Evolutionary conservation across 2,888 invertebrate species (phyloP), one percentile per base, ranked within the genome.

Genomic region (Melieria crassipennis): DNA sequence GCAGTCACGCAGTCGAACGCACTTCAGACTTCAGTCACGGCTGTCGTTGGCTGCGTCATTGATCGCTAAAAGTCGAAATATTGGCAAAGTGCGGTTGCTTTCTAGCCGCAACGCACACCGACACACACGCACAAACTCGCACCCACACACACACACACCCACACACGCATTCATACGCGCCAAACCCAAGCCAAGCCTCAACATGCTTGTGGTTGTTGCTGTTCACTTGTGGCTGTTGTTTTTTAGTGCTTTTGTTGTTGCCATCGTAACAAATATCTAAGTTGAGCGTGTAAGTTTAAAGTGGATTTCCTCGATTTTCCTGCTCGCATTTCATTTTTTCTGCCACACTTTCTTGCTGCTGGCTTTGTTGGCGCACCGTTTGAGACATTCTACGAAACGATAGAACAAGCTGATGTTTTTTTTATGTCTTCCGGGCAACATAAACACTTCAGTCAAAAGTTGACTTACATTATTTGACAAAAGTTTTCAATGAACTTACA

Each of bases 391-490:
- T 30, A 30, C 30, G 1, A 30, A 30, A 30, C 48, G 67, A 50
- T 61, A 42, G 60, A 50, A 42, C 16, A n/a, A 66, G 16, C 69
- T 73, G 52, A 46, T 67, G 45, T 57, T 60, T 50, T 66, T 82
- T 80, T 82, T 82, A 81, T 80, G 80, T 81, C 82, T 82, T 82
- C 83, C 82, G 82, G 81, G 75, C 76, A 81, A 80, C 81, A 81
- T 83, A 83, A 83, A 82, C 83, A 83, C 81, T 83, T 79, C 76
- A 78, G 76, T 69, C 70, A 69, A 70, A 73, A 73, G 73, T 70
- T 71, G 69, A 65, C 70, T 61, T 61, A 68, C 69, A 73, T 71
- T 65, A 70, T 66, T 70, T 73, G 67, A 64, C 67, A 65, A 70
- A 73, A 73, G 70, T 70, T 72, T 72, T 73, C 73, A 73, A 66